Conservation (phyloP, 2,888 invertebrate genomes). For the Stegophylla sp. region DNA sequence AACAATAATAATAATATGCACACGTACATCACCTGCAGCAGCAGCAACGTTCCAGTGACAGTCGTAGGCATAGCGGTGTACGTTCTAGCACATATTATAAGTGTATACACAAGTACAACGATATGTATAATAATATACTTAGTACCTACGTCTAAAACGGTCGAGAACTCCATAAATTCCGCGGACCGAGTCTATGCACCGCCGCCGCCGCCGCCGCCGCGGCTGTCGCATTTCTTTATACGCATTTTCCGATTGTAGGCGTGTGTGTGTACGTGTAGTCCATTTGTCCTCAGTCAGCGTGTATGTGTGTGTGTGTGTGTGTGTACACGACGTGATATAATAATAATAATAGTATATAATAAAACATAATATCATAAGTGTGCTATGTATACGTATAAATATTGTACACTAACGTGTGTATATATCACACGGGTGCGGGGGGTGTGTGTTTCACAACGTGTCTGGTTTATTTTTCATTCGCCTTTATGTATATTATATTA, state of each 20-base stretch:
- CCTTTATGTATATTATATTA: too few relatives aligned
- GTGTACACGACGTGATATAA: not conserved
- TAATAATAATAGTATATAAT: not conserved
- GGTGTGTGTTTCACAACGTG: constrained; percentile 3
- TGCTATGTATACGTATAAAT: not conserved
- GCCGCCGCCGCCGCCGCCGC: not conserved
- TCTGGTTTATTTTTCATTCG: constrained; percentile 16
- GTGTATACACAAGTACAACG: too few relatives aligned
- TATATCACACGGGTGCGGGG: not conserved
- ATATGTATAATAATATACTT: too few relatives aligned
- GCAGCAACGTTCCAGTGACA: too few relatives aligned
- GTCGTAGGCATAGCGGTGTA: too few relatives aligned
- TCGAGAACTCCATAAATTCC: constrained; percentile 21
- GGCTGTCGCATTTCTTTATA: not conserved
- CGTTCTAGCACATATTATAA: too few relatives aligned
- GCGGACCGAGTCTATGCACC: not conserved
- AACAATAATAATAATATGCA: too few relatives aligned
- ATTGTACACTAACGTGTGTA: too few relatives aligned
- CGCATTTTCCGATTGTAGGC: not conserved
- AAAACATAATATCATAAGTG: too few relatives aligned
- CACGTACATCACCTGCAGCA: too few relatives aligned
- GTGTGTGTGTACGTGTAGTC: not conserved
- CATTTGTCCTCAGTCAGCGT: not conserved
- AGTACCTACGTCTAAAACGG: constrained; percentile 5
- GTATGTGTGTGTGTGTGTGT: not conserved